Conservation (phyloP, 37 sponge, comb jelly and placozoan genomes). For the Hormiphora californensis region DNA sequence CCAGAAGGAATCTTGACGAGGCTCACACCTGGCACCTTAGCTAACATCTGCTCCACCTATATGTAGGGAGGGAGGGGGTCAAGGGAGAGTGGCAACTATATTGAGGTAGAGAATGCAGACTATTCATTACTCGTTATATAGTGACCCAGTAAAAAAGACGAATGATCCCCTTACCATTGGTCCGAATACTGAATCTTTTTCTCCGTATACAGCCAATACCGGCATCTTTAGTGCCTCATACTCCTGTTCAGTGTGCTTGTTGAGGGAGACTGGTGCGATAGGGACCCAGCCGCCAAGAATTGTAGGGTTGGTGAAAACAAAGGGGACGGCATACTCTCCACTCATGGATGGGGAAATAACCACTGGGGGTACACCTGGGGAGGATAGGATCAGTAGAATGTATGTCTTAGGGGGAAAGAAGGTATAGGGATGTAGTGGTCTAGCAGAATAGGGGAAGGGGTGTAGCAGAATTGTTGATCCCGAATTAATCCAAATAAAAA, state of each 20-base stretch:
- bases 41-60: background rate
- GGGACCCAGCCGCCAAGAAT: background rate
- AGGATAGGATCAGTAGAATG: too few species aligned
- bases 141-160: too few species aligned
- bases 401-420: too few species aligned
- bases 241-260: background rate
- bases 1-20: background rate
- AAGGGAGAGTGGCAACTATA: too few species aligned
- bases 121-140: too few species aligned
- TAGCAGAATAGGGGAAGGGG: too few species aligned
- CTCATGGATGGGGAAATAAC: constrained; percentile 36
- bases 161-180: background rate
- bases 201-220: constrained; percentile 21
- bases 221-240: constrained; percentile 13
- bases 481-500: too few species aligned
- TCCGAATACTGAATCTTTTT: background rate
- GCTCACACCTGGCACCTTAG: background rate
- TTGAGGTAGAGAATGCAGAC: too few species aligned
- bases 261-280: background rate
- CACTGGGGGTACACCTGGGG: too few species aligned
- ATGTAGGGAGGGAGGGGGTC: background rate
- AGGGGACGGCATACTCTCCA: constrained; percentile 1
- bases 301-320: background rate
- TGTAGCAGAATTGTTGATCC: too few species aligned
- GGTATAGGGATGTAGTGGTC: too few species aligned